Conservation (phyloP, 2,888 invertebrate genomes). For the Branchellion lobata region DNA sequence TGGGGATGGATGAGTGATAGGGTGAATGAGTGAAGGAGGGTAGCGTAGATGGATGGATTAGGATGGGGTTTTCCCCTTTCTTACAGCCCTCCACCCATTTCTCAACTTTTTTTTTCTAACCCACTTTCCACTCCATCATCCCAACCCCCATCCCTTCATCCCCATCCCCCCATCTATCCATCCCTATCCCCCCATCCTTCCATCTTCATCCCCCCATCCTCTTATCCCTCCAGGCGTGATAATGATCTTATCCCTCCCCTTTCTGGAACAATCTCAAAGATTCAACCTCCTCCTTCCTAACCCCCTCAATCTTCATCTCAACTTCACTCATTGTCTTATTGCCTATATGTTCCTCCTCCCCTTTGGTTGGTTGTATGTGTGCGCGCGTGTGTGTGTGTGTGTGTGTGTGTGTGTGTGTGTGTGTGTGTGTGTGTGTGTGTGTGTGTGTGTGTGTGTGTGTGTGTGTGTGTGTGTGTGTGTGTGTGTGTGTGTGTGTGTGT, state of each 20-base stretch:
- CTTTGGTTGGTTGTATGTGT: conserved; percentile 42
- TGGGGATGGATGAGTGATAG: no score
- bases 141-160: no score
- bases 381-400: background rate
- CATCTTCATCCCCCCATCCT: no score
- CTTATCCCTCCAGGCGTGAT: conserved; percentile 62
- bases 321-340: conserved; percentile 68
- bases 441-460: conserved; percentile 7
- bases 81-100: no score
- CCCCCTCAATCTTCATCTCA: conserved; percentile 79
- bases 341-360: conserved; percentile 51
- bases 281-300: conserved; percentile 80
- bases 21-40: no score
- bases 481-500: conserved; percentile 33
- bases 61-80: no score
- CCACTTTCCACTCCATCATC: no score
- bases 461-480: conserved; percentile 26
- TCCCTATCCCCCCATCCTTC: no score
- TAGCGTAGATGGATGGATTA: no score
- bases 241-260: conserved; percentile 75
- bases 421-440: conserved; percentile 24
- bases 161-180: no score
- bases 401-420: conserved; percentile 1
- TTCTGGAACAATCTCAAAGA: conserved; percentile 79
- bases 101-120: no score